Evolutionary conservation across 2,113 vertebrate species (phyloP), one percentile per base, ranked within the genome.

Genomic region (Protobothrops flavoviridis): DNA sequence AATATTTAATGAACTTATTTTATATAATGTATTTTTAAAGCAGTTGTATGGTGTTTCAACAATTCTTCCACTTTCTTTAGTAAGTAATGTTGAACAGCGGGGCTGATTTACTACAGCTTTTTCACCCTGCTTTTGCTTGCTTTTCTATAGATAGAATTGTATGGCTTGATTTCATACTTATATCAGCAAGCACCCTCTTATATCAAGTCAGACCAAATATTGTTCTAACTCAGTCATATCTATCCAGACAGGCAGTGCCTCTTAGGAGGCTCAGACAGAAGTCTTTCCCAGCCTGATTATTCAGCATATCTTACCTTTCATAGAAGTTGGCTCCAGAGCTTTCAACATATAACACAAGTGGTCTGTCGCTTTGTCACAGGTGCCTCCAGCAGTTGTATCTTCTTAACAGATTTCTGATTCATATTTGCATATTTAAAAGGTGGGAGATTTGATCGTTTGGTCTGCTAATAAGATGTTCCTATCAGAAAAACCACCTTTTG

Each of bases 1-100:
- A 92, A 92, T 88, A 29, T 92, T 88, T 74, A 53, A 69, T 69
- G 11, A 88, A n/a, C 20, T 50, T 52, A n/a, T 52, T 52, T 87
- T 52, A 52, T 26, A 23, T 89, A 39, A 33, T 39, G n/a, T 56
- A 21, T 88, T 33, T 52, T 55, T 57, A 24, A 91, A 91, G 20
- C 20, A 10, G 33, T 21, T 43, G 33, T 2, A 61, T 59, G 24
- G 10, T 26, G 29, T 53, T 33, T 88, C 57, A 17, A 88, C 91
- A 43, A 43, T 39, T 43, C 3, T 43, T 81, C 74, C 74, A 81
- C 33, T 81, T 81, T 43, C 33, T 81, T 81, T 81, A 81, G 33
- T 43, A 85, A 91, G 26, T 86, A n/a, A 29, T 24, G 81, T 48
- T 91, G 26, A 81, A 43, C 23, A 81, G 2, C 8, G 3, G 7